Conservation (phyloP, 2,797 vertebrate genomes). For the Acipenser ruthenus region DNA sequence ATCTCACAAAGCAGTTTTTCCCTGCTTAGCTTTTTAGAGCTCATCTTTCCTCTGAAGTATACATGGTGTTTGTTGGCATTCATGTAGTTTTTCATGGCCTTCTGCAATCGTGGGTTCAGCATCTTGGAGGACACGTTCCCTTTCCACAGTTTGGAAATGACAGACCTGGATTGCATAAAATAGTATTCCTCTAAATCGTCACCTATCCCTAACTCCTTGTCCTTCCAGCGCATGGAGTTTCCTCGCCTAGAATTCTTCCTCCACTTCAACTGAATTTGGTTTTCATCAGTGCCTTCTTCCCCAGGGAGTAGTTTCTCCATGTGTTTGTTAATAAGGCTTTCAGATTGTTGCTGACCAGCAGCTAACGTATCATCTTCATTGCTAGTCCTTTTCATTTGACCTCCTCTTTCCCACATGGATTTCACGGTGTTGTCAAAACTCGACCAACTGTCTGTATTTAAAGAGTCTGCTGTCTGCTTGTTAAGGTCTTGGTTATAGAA, state of each 20-base stretch:
- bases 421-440: slow-evolving; percentile 42
- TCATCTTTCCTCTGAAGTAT: slow-evolving; percentile 63
- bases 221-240: slow-evolving; percentile 11
- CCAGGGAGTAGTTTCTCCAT: slow-evolving; percentile 35
- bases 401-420: slow-evolving; percentile 39
- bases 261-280: slow-evolving; percentile 25
- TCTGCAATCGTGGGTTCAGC: slow-evolving; percentile 84
- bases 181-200: slow-evolving; percentile 67
- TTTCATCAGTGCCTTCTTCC: slow-evolving; percentile 32
- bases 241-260: slow-evolving; percentile 35
- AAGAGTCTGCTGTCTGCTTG: slow-evolving; percentile 28
- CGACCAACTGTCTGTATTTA: slow-evolving; percentile 40
- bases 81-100: slow-evolving; percentile 84
- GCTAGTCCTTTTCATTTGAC: slow-evolving; percentile 25
- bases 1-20: slow-evolving; percentile 78
- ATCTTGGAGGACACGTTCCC: slow-evolving; percentile 76
- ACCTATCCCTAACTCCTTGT: slow-evolving; percentile 40
- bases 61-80: slow-evolving; percentile 84
- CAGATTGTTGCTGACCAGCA: slow-evolving; percentile 43
- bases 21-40: slow-evolving; percentile 39
- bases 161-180: slow-evolving; percentile 72
- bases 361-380: slow-evolving; percentile 47
- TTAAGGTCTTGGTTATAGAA: slow-evolving; percentile 38
- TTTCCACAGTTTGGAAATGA: slow-evolving; percentile 79
- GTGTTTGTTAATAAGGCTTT: slow-evolving; percentile 35